Evolutionary conservation across 2,797 vertebrate species (phyloP), one percentile per base, ranked within the genome.

Genomic region (Sarcophilus harrisii): DNA sequence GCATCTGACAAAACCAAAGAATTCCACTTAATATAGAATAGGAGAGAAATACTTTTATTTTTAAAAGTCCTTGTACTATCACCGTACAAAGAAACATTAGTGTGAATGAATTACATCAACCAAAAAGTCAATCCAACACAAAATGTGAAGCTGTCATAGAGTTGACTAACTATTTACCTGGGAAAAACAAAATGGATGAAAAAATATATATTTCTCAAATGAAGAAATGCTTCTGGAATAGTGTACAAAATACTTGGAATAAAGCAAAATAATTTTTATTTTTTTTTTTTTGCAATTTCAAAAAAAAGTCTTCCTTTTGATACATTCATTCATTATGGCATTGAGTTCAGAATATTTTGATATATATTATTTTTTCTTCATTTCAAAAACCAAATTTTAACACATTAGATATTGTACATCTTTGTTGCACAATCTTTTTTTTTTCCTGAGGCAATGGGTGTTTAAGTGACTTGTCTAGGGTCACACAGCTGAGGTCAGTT

Each of bases 1-100:
- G 94, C 95, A 96, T 98, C 96, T 97, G 94, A 87, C 97, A 89
- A 93, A 90, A 97, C 18, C 95, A 97, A 97, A 98, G 96, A 81
- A 58, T 87, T 87, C 94, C 89, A 8, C 89, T 97, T 97, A 98
- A 96, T 97, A 95, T 90, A 32, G n/a, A 38, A 81, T 38, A 16
- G 18, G 6, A 45, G 16, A 5, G 66, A 24, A 81, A 81, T 45
- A 81, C 21, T 81, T 73, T 38, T 73, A 4, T 73, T 81, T 24
- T 2, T 0, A 45, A 66, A 38, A 38, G 24, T 38, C 2, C 66
- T 21, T 45, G 13, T 2, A 5, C 18, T 81, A 16, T 81, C 66
- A 45, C 8, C 10, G n/a, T 38, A 24, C n/a, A 81, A 81, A 24
- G n/a, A 81, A 81, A 81, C n/a, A 14, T 73, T 73, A 73, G 32